phyloP scores from a whole-genome alignment of 2,888 invertebrate species.

The Sthenelais limicola region DNA sequence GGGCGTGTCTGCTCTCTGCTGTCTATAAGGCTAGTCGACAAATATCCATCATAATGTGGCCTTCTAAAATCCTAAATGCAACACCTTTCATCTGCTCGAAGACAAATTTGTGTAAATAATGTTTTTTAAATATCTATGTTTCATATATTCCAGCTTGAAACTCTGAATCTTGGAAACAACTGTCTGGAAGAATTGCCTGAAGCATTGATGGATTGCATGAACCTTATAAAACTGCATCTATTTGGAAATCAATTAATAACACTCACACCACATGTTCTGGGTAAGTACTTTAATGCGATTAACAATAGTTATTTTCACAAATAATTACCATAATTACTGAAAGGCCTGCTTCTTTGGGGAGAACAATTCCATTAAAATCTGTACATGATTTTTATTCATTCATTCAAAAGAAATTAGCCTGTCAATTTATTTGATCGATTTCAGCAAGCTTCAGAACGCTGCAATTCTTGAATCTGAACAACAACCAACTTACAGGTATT shows the following conservation, averaged over 20 bases:
- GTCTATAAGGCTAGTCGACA: too few relatives aligned
- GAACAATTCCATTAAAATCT: too few relatives aligned
- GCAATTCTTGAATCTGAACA: constrained; percentile 66
- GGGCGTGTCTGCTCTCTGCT: too few relatives aligned
- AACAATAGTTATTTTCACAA: neutral
- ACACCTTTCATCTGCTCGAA: too few relatives aligned
- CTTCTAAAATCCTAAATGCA: too few relatives aligned
- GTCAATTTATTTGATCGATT: neutral
- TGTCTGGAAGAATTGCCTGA: constrained; percentile 65
- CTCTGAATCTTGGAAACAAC: constrained; percentile 68
- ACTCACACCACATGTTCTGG: constrained; percentile 54
- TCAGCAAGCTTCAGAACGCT: constrained; percentile 6
- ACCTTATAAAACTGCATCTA: constrained; percentile 60
- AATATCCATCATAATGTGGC: too few relatives aligned
- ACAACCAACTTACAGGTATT: constrained; percentile 62
- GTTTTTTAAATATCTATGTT: too few relatives aligned
- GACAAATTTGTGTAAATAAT: too few relatives aligned
- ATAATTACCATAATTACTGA: too few relatives aligned
- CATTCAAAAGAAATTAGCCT: constrained; percentile 29
- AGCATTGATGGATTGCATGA: constrained; percentile 54
- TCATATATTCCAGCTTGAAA: constrained; percentile 61
- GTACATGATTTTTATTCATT: constrained; percentile 12
- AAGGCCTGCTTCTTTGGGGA: too few relatives aligned
- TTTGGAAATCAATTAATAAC: constrained; percentile 63
- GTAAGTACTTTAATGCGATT: constrained; percentile 42